Conservation (phyloP, 2,888 invertebrate genomes). For the Dryobota labecula region DNA sequence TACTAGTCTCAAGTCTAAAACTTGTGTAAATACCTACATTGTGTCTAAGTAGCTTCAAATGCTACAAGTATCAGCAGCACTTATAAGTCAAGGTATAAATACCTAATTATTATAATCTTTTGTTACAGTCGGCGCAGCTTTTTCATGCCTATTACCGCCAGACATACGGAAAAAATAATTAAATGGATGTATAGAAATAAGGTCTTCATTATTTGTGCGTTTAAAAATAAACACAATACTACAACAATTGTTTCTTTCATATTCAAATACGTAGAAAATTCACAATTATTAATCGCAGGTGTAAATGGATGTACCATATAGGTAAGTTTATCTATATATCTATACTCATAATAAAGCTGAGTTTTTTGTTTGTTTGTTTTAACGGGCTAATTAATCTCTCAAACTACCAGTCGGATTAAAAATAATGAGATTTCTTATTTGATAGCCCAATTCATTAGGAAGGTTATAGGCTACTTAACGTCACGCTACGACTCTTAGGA, state of each 20-base stretch:
- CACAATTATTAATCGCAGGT: not conserved
- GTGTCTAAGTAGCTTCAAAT: not conserved
- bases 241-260: not conserved
- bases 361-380: no score
- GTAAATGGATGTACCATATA: not conserved
- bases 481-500: no score
- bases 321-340: no score
- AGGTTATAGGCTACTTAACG: no score
- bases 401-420: no score
- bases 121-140: slow-evolving; percentile 63
- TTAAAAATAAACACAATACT: slow-evolving; percentile 32
- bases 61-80: not conserved
- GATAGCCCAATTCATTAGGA: no score
- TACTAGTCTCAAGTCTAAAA: not conserved
- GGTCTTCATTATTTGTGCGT: slow-evolving; percentile 4
- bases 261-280: not conserved
- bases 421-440: no score
- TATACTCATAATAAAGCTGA: no score
- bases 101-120: not conserved
- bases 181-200: not conserved
- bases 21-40: not conserved
- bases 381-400: no score
- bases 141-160: slow-evolving; percentile 67
- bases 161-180: slow-evolving; percentile 61
- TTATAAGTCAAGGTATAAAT: not conserved